A percentile compares a stretch with the other conserved stretches of the same genome.
phyloP scores from a whole-genome alignment of 1,140 invertebrate genomes.

The Lepidurus arcticus region DNA sequence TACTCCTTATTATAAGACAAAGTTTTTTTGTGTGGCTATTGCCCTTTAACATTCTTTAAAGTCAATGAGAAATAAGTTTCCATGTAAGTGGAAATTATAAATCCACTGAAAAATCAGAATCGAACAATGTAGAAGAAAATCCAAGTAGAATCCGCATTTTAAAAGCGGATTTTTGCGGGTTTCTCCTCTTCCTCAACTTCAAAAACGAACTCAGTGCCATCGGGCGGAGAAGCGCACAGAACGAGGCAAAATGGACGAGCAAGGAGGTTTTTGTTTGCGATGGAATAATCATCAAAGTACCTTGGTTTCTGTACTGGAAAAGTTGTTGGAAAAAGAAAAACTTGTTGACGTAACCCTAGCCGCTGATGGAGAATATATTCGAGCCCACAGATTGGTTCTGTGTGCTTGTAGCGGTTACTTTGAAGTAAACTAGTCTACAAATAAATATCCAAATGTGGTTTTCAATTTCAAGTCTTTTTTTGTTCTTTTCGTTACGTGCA shows the following conservation, averaged over 20 bases:
- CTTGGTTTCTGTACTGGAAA: constrained; percentile 74
- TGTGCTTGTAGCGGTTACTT: constrained; percentile 55
- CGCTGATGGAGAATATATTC: constrained; percentile 57
- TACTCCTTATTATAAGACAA: too few species aligned
- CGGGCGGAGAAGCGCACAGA: neutral
- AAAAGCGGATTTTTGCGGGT: too few species aligned
- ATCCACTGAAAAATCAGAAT: too few species aligned
- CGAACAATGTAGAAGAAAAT: too few species aligned
- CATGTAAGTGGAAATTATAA: too few species aligned
- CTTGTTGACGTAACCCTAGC: constrained; percentile 73
- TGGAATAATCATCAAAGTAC: constrained; percentile 94
- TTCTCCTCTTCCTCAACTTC: too few species aligned
- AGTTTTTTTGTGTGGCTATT: too few species aligned
- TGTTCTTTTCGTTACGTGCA: constrained; percentile 20
- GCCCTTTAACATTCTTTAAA: too few species aligned
- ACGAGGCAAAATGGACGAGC: neutral
- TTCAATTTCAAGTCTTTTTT: neutral
- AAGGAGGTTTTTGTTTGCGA: constrained; percentile 67
- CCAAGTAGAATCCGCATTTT: too few species aligned
- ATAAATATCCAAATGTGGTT: neutral
- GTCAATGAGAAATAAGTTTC: too few species aligned
- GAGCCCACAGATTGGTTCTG: constrained; percentile 52
- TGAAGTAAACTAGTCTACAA: constrained; percentile 43
- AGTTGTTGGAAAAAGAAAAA: constrained; percentile 48
- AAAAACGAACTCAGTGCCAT: neutral